Percentiles rank a stretch among this genome's conserved stretches.
These are phyloP conservation scores for Microtus richardsoni DNA, from an alignment of 2,113 vertebrate species.

Conservation along the genomic window DNA sequence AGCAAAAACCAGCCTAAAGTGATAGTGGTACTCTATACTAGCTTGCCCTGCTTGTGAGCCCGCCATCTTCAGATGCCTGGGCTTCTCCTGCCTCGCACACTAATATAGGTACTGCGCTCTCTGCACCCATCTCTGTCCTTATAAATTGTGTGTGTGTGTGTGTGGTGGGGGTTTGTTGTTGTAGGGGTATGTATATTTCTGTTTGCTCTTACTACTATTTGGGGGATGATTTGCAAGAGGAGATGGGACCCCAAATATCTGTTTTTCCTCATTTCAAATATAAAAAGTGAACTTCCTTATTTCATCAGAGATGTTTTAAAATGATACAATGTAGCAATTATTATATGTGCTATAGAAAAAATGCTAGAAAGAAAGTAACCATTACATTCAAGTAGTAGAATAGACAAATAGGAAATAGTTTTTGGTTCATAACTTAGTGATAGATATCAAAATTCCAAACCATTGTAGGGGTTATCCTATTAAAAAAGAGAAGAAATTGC, in stretches of 20 bases:
- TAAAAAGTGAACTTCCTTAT: slow-evolving; percentile 33
- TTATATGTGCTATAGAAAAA: neutral
- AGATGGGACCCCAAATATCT: neutral
- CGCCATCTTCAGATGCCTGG: neutral
- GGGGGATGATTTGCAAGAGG: slow-evolving; percentile 23
- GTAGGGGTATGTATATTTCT: neutral
- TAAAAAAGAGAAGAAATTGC: neutral
- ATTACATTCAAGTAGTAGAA: neutral
- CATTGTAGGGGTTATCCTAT: slow-evolving; percentile 2
- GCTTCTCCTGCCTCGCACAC: neutral
- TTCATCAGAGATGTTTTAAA: slow-evolving; percentile 22
- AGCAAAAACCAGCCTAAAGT: neutral
- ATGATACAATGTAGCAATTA: slow-evolving; percentile 6
- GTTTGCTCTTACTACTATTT: slow-evolving; percentile 33
- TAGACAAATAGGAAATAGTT: neutral
- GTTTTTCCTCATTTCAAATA: slow-evolving; percentile 28
- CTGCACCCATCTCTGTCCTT: neutral
- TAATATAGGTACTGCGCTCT: neutral
- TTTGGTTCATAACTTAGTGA: slow-evolving; percentile 32
- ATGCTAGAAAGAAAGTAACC: slow-evolving; percentile 15
- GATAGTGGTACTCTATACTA: neutral
- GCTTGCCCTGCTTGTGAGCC: neutral
- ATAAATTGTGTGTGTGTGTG: neutral
- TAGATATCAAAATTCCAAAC: slow-evolving; percentile 9
- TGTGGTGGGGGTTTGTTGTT: neutral